phyloP scores from a whole-genome alignment of 2,113 vertebrate genomes.

The Nesoenas mayeri region DNA sequence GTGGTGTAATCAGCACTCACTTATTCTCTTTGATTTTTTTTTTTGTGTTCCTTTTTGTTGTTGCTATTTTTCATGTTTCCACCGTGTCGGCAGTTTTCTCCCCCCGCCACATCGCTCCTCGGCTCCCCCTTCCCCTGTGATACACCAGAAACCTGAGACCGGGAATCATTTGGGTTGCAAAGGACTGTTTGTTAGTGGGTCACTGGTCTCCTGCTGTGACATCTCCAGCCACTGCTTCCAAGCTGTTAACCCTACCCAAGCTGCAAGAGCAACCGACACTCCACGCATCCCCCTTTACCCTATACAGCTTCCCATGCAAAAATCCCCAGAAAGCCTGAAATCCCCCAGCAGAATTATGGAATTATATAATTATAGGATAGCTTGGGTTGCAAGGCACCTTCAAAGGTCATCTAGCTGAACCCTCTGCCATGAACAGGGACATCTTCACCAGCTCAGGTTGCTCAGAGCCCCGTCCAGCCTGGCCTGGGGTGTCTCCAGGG shows the following conservation, averaged over 20 bases:
- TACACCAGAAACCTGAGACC: background rate
- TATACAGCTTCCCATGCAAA: background rate
- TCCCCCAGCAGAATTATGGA: no score
- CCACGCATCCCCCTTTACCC: fast-evolving
- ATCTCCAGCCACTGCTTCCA: background rate
- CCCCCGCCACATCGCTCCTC: background rate
- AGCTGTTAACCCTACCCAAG: background rate
- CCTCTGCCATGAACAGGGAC: no score
- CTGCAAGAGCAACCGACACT: background rate
- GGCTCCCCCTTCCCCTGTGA: background rate
- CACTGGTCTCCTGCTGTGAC: background rate
- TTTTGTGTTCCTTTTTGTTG: background rate
- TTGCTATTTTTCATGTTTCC: slow-evolving; percentile 40
- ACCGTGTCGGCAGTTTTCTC: background rate
- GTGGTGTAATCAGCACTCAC: background rate
- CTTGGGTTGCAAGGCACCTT: no score
- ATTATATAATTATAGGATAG: no score
- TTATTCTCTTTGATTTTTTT: slow-evolving; percentile 57
- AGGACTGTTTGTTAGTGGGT: background rate
- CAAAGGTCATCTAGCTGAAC: no score
- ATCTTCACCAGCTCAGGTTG: no score
- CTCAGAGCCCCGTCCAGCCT: no score
- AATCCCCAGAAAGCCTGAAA: fast-evolving
- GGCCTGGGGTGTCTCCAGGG: no score
- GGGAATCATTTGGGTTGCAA: background rate